These are phyloP conservation scores for Melanotaenia boesemani DNA, from an alignment of 2,797 vertebrate genomes.

Conservation along the genomic window DNA sequence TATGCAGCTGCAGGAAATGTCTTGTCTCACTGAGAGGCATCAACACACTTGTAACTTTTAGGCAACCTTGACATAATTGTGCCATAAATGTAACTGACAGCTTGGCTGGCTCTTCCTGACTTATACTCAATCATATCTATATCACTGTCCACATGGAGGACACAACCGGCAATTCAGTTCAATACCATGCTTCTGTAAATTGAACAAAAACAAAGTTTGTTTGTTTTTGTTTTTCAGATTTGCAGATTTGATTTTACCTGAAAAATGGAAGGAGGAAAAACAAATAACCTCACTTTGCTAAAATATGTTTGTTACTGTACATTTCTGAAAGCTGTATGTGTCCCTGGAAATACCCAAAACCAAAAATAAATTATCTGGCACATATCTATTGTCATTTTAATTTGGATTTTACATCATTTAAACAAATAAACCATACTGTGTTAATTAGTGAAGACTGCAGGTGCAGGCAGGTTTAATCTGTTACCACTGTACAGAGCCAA, in stretches of 20 bases:
- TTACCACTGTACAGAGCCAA: background rate
- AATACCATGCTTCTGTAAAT: constrained; percentile 36
- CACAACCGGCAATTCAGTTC: constrained; percentile 40
- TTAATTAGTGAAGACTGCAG: constrained; percentile 9
- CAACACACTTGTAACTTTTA: constrained; percentile 73
- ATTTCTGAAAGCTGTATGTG: constrained; percentile 5
- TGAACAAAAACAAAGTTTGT: constrained; percentile 13
- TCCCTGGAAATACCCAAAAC: constrained; percentile 20
- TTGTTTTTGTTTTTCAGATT: too few species aligned
- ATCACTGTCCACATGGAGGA: constrained; percentile 65
- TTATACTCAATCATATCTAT: constrained; percentile 71
- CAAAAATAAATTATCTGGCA: background rate
- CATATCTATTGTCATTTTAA: background rate
- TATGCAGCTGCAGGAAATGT: constrained; percentile 46
- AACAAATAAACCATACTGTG: constrained; percentile 4
- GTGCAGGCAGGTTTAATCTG: background rate
- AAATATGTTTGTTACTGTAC: background rate
- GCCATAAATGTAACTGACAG: constrained; percentile 74
- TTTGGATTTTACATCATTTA: background rate
- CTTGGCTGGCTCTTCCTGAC: constrained; percentile 65
- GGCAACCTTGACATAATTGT: constrained; percentile 77
- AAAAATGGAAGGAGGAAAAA: background rate
- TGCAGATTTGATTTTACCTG: background rate
- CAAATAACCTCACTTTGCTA: background rate
- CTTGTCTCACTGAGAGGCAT: constrained; percentile 46